Percentiles rank a stretch among this genome's conserved stretches.
Conservation (phyloP, 2,113 vertebrate species). For the Ramphastos sulfuratus region DNA sequence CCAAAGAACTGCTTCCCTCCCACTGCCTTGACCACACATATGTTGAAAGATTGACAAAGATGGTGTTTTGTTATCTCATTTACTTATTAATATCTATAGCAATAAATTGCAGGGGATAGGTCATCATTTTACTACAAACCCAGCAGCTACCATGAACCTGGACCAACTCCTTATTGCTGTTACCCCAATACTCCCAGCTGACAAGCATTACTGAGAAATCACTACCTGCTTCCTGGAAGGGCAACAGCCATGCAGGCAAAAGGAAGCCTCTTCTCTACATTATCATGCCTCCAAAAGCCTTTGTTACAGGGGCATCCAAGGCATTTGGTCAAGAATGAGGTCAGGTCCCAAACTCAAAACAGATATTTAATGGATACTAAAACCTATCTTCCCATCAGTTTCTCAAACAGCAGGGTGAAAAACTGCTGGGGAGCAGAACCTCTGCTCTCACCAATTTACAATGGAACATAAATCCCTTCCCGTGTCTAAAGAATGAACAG, state of each 20-base stretch:
- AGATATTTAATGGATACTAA: not conserved
- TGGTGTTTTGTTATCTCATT: not conserved
- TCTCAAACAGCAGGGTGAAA: not conserved
- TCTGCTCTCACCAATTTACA: not conserved
- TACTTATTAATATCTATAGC: not conserved
- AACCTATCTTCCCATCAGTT: not conserved
- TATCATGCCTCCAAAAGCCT: not conserved
- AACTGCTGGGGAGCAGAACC: not conserved
- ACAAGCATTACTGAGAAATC: not conserved
- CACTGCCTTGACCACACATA: constrained; percentile 60
- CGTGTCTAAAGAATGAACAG: not conserved
- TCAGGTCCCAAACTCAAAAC: not conserved
- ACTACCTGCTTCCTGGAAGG: not conserved
- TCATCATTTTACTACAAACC: not conserved
- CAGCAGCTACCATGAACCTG: not conserved
- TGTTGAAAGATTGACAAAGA: constrained; percentile 40
- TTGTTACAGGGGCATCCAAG: not conserved
- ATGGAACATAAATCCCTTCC: not conserved
- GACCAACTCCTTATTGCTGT: not conserved
- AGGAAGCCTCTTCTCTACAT: not conserved
- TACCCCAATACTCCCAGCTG: not conserved
- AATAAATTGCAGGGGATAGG: not conserved
- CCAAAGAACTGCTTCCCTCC: constrained; percentile 32
- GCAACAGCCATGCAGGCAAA: not conserved
- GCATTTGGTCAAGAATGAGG: not conserved